Conservation (phyloP, 1,140 invertebrate genomes). For the Cotesia typhae region DNA sequence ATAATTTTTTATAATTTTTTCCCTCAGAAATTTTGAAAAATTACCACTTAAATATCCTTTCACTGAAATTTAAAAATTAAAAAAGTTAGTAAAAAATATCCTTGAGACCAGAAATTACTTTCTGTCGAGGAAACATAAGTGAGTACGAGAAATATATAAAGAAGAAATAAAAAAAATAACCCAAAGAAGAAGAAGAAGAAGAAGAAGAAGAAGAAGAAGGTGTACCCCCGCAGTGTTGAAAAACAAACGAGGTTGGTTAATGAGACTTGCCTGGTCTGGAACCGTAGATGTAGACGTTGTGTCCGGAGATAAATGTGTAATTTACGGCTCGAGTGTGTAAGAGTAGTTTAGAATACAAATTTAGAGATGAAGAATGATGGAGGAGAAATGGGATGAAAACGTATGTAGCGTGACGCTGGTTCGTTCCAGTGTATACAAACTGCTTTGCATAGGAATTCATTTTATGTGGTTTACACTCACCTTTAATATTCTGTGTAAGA, state of each 20-base stretch:
- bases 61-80: too few species aligned
- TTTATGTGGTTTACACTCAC: constrained; percentile 52
- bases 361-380: constrained; percentile 16
- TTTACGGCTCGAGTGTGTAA: not conserved
- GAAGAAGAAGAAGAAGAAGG: constrained; percentile 47
- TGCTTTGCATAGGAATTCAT: constrained; percentile 53
- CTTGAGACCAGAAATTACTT: too few species aligned
- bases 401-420: constrained; percentile 14
- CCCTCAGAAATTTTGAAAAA: too few species aligned
- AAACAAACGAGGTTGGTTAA: constrained; percentile 54
- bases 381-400: constrained; percentile 20
- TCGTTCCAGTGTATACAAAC: not conserved
- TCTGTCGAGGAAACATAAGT: too few species aligned
- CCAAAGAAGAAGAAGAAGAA: constrained; percentile 36
- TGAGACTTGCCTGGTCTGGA: constrained; percentile 49
- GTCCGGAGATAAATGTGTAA: too few species aligned
- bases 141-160: too few species aligned
- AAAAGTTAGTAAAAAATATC: too few species aligned
- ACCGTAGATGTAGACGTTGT: constrained; percentile 16
- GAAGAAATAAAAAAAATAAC: not conserved
- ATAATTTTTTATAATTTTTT: too few species aligned
- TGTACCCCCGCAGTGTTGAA: constrained; percentile 49
- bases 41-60: too few species aligned
- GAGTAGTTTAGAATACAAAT: not conserved
- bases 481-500: constrained; percentile 43